Base-by-base conservation (phyloP, 2,113 vertebrate genomes). In the Scophthalmus maximus region DNA sequence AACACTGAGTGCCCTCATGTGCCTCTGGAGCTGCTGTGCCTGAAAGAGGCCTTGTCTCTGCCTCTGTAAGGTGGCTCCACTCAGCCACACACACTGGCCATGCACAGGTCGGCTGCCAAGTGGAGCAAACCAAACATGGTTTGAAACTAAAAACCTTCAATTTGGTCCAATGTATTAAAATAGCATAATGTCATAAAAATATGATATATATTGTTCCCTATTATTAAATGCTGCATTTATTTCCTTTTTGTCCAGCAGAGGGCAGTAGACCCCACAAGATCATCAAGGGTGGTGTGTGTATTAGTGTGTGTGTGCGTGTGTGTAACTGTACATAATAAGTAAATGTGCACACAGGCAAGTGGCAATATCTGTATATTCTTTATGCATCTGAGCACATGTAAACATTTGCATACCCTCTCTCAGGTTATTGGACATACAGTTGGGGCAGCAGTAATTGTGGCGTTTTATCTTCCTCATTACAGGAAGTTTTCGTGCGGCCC, bases 1-100 rank as follows among this genome's bases (percentile, higher is more conserved):
- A 88, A 85, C 89, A 91, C 76, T 79, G 77, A 77, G 70, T 69
- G 76, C 85, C 80, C 87, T 90, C 87, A 88, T 84, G 38, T 79
- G 71, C 71, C 79, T 86, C 63, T 69, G 22, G 56, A 78, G 75
- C 25, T 49, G 44, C 73, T 47, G 23, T 61, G 50, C 75, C 60
- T 86, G 76, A 90, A 89, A 89, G 85, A 71, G 32, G 44, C 64
- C 85, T 81, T 88, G 89, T 92, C 70, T 88, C 52, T 32, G 56
- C 22, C 30, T 68, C 70, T 70, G 50, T 50, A 64, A 74, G 69
- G 61, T 57, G 68, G 67, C 60, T 68, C 59, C 68, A 78, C 63
- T 82, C 64, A 59, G 56, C 47, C 8, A 44, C 8, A 49, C 50
- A 52, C 26, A 5, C 51, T 60, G 42, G 50, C 15, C 46, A 8